phyloP scores from a whole-genome alignment of 2,888 invertebrate genomes.

The Tetramorium bicarinatum region DNA sequence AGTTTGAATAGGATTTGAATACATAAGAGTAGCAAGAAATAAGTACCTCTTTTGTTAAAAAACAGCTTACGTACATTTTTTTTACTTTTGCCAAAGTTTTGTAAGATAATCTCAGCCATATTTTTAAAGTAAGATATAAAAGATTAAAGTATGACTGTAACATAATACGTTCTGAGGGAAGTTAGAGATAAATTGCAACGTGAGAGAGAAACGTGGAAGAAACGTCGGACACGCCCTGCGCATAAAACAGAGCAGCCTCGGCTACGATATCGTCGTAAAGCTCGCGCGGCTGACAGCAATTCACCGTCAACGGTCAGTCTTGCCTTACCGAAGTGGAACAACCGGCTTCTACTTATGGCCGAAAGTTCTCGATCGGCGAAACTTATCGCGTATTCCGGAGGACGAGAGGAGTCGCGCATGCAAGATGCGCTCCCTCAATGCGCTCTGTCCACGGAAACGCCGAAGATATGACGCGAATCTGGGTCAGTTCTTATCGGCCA shows the following conservation, averaged over 20 bases:
- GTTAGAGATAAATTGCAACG: neutral
- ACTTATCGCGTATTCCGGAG: conserved; percentile 40
- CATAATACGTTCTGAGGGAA: neutral
- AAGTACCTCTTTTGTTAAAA: no score
- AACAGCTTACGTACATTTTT: neutral
- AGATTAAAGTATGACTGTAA: neutral
- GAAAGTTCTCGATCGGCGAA: conserved; percentile 39
- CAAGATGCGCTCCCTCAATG: conserved; percentile 41
- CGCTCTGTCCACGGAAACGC: conserved; percentile 28
- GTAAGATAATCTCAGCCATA: neutral
- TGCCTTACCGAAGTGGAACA: conserved; percentile 31
- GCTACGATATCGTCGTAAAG: conserved; percentile 13
- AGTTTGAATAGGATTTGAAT: no score
- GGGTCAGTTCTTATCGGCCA: conserved; percentile 72
- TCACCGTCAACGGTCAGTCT: conserved; percentile 25
- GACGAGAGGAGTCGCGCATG: conserved; percentile 40
- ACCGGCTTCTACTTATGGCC: conserved; percentile 20
- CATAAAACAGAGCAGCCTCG: conserved; percentile 35
- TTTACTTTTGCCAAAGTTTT: neutral
- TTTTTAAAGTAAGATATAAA: neutral
- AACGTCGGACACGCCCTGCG: conserved; percentile 36
- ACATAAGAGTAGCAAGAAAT: neutral
- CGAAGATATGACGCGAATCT: conserved; percentile 66
- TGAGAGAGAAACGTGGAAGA: neutral
- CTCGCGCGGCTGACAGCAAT: conserved; percentile 15